Conservation (phyloP, 2,113 vertebrate species). For the Gobio gobio region DNA sequence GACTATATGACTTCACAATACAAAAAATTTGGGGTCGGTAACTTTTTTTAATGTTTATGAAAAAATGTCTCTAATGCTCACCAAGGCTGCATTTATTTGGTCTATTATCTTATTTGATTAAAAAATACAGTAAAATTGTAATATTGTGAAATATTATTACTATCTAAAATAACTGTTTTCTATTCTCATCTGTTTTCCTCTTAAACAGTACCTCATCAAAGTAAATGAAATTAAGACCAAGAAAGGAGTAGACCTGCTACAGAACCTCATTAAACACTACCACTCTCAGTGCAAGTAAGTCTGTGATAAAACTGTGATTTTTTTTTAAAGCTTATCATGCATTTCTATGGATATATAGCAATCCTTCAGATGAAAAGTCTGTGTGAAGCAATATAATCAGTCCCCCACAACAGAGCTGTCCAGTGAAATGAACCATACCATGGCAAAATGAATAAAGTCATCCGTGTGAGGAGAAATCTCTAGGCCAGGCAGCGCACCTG, state of each 20-base stretch:
- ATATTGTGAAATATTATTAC: too few species aligned
- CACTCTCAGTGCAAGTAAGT: slow-evolving; percentile 76
- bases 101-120: neutral
- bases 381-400: neutral
- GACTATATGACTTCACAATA: neutral
- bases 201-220: slow-evolving; percentile 77
- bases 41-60: neutral
- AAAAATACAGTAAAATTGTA: neutral
- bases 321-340: neutral
- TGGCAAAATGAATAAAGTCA: slow-evolving; percentile 26
- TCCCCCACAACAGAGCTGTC: neutral
- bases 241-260: slow-evolving; percentile 76
- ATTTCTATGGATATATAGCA: neutral
- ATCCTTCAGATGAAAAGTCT: neutral
- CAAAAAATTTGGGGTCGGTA: neutral
- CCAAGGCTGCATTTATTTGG: neutral
- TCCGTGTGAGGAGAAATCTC: neutral
- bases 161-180: too few species aligned
- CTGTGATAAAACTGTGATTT: neutral
- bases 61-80: neutral
- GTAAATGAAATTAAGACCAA: slow-evolving; percentile 80
- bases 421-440: neutral
- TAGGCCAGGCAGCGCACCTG: slow-evolving; percentile 10
- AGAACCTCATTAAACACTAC: slow-evolving; percentile 78
- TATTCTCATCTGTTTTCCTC: slow-evolving; percentile 13